Base-by-base conservation (phyloP, 1,140 invertebrate species). In the Drosophila bocqueti region DNA sequence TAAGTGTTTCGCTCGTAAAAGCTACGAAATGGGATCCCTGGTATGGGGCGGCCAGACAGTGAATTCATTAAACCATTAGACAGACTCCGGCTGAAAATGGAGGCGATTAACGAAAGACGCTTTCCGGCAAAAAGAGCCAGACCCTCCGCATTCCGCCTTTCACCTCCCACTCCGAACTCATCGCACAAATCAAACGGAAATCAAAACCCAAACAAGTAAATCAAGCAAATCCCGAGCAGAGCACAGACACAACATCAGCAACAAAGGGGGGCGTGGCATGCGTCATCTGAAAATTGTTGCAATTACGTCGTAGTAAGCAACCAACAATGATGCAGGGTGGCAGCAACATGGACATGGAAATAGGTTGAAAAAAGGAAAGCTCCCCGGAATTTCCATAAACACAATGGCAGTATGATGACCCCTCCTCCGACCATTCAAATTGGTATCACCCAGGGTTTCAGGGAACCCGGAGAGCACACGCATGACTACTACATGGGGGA, bases 301-400 rank as follows among this genome's bases (percentile, higher is more conserved):
- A 87, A 87, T 84, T 90, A 87, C 81, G 61, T 46, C 46, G 77
- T 67, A 47, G 65, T 78, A 87, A 72, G 69, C 76, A 83, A 64
- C 40, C 65, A 62, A 79, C 81, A 74, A 73, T 75, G 83, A 50
- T 42, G 57, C 42, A 46, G 29, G 65, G 24, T 26, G 16, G 46
- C 34, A 9, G 54, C 16, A 29, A 21, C 36, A 64, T 18, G 38
- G 26, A n/a, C 49, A 36, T 16, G 38, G 24, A 29, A 45, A 31
- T 42, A 11, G 49, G 26, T 24, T 18, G 16, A 52, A 49, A 54
- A 38, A 21, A 47, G 29, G 38, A 55, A 59, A 52, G 49, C 58
- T 60, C 52, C 49, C 64, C 46, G 85, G 57, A 76, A 90, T 89
- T 89, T 89, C 85, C 84, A 89, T 89, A 89, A 85, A 76, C 81